Conservation (phyloP, 2,888 invertebrate species). For the Conchocele bisecta region DNA sequence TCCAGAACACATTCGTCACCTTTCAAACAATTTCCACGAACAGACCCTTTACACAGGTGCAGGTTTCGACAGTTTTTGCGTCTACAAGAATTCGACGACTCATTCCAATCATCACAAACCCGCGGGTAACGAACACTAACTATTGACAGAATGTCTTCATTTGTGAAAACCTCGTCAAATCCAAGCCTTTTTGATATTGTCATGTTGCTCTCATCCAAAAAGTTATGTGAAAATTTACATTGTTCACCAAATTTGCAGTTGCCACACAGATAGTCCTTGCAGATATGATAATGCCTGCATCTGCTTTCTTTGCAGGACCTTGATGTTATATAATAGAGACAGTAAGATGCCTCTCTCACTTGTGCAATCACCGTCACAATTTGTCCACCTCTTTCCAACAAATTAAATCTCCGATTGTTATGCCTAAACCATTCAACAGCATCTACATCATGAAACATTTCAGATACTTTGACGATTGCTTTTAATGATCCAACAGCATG, state of each 20-base stretch:
- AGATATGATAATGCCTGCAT: no score
- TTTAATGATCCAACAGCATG: no score
- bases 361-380: no score
- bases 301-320: no score
- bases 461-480: no score
- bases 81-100: not conserved
- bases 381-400: conserved; percentile 11
- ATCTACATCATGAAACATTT: no score
- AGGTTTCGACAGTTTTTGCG: conserved; percentile 13
- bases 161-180: not conserved
- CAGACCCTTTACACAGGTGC: conserved; percentile 28
- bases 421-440: conserved; percentile 5
- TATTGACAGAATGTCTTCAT: not conserved
- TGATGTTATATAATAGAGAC: no score
- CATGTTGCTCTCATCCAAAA: no score
- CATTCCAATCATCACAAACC: no score
- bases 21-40: conserved; percentile 16
- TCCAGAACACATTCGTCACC: conserved; percentile 7
- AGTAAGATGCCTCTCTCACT: no score
- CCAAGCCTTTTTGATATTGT: no score
- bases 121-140: not conserved
- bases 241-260: not conserved
- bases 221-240: not conserved
- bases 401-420: not conserved
- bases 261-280: not conserved